These are phyloP conservation scores for Cepaea hortensis DNA, from an alignment of 2,888 invertebrate species.

Conservation along the genomic window DNA sequence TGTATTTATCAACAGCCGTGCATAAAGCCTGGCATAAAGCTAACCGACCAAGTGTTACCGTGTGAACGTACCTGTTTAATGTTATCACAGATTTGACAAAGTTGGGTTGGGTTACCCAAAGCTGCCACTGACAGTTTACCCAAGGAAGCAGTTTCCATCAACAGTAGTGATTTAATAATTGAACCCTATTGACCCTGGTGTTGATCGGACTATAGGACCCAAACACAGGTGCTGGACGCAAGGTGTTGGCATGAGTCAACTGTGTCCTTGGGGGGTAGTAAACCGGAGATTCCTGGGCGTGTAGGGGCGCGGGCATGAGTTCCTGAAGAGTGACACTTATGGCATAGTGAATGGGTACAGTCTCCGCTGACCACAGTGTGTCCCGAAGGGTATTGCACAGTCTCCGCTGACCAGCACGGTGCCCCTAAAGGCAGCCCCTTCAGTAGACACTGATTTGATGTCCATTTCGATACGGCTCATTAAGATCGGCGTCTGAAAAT, in stretches of 20 bases:
- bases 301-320: neutral
- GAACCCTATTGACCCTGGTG: neutral
- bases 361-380: too few relatives aligned
- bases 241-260: conserved; percentile 30
- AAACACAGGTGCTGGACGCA: neutral
- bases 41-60: too few relatives aligned
- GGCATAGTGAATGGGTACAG: neutral
- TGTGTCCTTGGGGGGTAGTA: neutral
- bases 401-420: too few relatives aligned
- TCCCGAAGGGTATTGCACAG: conserved; percentile 8
- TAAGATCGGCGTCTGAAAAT: neutral
- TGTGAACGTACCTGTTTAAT: too few relatives aligned
- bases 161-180: neutral
- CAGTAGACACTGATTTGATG: conserved; percentile 16
- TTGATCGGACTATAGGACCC: neutral
- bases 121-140: neutral
- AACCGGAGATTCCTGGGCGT: neutral
- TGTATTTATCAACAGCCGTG: too few relatives aligned
- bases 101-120: too few relatives aligned
- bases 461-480: neutral
- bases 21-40: too few relatives aligned
- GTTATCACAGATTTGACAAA: too few relatives aligned
- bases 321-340: conserved; percentile 13
- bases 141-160: neutral
- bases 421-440: neutral